A percentile compares a stretch with the other conserved stretches of the same genome.
Evolutionary conservation across 1,140 invertebrate species (phyloP).

Genomic region (Nymphalis io): DNA sequence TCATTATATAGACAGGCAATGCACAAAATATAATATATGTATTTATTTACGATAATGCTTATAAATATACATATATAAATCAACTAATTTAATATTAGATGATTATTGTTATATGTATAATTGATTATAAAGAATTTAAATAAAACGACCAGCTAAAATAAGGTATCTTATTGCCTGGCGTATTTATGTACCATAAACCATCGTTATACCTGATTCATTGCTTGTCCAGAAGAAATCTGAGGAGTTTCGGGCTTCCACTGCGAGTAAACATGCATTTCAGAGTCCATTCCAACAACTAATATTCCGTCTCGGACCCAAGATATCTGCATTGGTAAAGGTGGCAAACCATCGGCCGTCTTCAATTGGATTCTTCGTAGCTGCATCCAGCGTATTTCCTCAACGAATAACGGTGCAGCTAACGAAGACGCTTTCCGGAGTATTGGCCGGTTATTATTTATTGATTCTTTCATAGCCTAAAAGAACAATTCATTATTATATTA

Average conservation of each 20-base stretch:
- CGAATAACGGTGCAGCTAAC: constrained; percentile 90
- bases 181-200: too few species aligned
- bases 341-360: constrained; percentile 96
- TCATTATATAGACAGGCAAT: too few species aligned
- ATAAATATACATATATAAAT: too few species aligned
- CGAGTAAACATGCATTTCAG: constrained; percentile 99
- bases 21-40: too few species aligned
- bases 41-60: too few species aligned
- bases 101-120: too few species aligned
- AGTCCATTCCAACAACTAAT: constrained; percentile 99
- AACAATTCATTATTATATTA: constrained; percentile 15
- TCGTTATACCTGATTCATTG: constrained; percentile 48
- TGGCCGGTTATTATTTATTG: constrained; percentile 88
- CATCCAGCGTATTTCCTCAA: constrained; percentile 97
- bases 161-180: too few species aligned
- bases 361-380: constrained; percentile 94
- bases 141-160: too few species aligned
- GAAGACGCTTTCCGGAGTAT: constrained; percentile 93
- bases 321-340: constrained; percentile 98
- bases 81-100: too few species aligned
- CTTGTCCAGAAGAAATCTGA: constrained; percentile 54
- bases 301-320: constrained; percentile 99
- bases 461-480: constrained; percentile 87
- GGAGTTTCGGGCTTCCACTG: constrained; percentile 94
- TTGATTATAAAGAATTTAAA: too few species aligned